Base-by-base conservation (phyloP, 2,888 invertebrate species). In the Syrista parreyssii region DNA sequence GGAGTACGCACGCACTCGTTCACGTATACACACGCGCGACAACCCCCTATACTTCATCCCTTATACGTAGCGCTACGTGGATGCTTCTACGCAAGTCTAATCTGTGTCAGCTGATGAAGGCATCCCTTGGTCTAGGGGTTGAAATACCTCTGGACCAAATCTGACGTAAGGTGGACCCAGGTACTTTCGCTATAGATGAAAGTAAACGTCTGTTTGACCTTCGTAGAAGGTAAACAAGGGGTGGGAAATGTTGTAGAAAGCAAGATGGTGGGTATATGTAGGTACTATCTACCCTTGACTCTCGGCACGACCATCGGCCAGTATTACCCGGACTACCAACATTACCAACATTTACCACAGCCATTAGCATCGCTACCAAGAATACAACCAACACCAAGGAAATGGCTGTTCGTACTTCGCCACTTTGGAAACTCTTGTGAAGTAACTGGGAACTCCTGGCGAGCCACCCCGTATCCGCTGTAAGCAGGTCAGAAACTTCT, bases 401-500 rank as follows among this genome's bases (percentile, higher is more conserved):
- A 32, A n/a, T 74, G 74, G 74, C 12, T 73, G 84, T 85, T 85
- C 86, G 86, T 86, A 86, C 85, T 86, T 88, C 85, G 86, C 84
- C 87, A 89, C 89, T 89, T 89, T 78, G 88, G 84, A 90, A 90
- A 90, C 88, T 88, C 89, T 87, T 84, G 86, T 85, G 85, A 89
- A 89, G 89, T 88, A 86, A 85, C 86, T 84, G 86, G 85, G 89
- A 89, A 87, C 89, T 87, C 84, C 83, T 84, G 85, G 75, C 76
- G 23, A 72, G 76, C 86, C 85, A 84, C 84, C 82, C 74, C 55
- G 9, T 69, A 55, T 82, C 86, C 76, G 83, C 76, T 77, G 79
- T 91, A 90, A 91, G 90, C 91, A 88, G 91, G 91, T 91, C 91
- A 91, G 89, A 90, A 90, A 90, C 89, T 91, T 90, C 89, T 91